Conservation (phyloP, 2,113 vertebrate species). For the Corvus cornix region DNA sequence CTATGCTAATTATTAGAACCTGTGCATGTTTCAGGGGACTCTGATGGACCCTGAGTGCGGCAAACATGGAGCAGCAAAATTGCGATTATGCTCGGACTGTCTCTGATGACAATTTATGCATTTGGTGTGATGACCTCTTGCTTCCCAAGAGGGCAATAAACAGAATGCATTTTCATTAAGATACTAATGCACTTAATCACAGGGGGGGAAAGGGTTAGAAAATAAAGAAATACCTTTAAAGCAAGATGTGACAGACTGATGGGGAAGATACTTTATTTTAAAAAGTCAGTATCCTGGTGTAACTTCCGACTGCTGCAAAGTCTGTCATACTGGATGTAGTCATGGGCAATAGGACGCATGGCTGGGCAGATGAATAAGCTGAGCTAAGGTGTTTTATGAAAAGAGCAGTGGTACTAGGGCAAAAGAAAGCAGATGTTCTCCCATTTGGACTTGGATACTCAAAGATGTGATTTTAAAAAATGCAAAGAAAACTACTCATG, state of each 20-base stretch:
- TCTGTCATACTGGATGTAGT: not conserved
- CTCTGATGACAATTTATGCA: slow-evolving; percentile 84
- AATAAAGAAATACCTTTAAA: slow-evolving; percentile 71
- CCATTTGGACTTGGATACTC: not conserved
- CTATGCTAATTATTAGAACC: slow-evolving; percentile 86
- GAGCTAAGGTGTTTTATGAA: not conserved
- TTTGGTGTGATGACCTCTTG: slow-evolving; percentile 78
- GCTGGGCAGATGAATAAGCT: not conserved
- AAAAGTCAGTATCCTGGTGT: slow-evolving; percentile 47
- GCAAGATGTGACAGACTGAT: slow-evolving; percentile 62
- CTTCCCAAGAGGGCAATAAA: slow-evolving; percentile 82
- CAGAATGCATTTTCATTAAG: slow-evolving; percentile 87
- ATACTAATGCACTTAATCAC: slow-evolving; percentile 86
- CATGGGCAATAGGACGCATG: not conserved
- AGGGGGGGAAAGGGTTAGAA: slow-evolving; percentile 76
- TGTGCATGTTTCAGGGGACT: slow-evolving; percentile 74
- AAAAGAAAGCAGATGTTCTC: not conserved
- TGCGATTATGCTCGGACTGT: slow-evolving; percentile 78
- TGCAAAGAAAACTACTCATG: not conserved
- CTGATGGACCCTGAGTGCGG: slow-evolving; percentile 66
- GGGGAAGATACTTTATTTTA: slow-evolving; percentile 53
- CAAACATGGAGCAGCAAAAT: slow-evolving; percentile 77
- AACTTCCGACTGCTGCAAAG: not conserved
- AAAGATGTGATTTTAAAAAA: not conserved
- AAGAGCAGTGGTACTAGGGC: not conserved